Evolutionary conservation across 2,113 vertebrate genomes (phyloP), one percentile per base, ranked within the genome.

Genomic region (Lampris megalopsis): DNA sequence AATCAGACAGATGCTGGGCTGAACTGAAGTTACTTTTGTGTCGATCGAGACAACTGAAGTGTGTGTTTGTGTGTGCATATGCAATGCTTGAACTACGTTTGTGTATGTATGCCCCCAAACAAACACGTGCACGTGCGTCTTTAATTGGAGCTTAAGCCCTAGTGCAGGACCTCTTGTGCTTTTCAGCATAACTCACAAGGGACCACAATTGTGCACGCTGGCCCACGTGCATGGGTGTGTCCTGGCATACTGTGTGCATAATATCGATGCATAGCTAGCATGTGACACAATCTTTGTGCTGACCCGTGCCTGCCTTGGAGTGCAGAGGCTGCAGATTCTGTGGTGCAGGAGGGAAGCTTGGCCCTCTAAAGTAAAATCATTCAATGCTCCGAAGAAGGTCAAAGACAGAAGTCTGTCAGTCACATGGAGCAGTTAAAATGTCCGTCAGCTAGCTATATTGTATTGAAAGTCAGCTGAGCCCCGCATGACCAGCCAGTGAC

Each of bases 1-100:
- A 61, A 59, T 80, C 52, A 78, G 73, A 77, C 56, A 54, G 24
- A 42, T 47, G 9, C 37, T 63, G 5, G 11, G 37, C 66, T 63
- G 2, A 41, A 3, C 41, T n/a, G 6, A 63, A 1, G 40, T 24
- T 57, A 52, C 63, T 49, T 75, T 49, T 62, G 37, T 60, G 61
- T 69, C 69, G 47, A 47, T 79, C 2, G 10, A 36, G 8, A 24
- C 36, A 57, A 2, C 5, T 7, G 5, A 58, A 11, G n/a, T 4
- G 42, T 62, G 62, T 64, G 62, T 48, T 4, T 64, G 62, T 64
- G 62, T 48, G 62, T 41, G 58, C 38, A 10, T 42, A 7, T 11
- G 7, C 4, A 43, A 41, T 24, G 24, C 24, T 24, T 24, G 24
- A 24, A 24, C 24, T 62, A 11, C 37, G 35, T 5, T 7, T 68